Evolutionary conservation across 2,113 vertebrate species (phyloP), one percentile per base, ranked within the genome.

Genomic region (Canis aureus): DNA sequence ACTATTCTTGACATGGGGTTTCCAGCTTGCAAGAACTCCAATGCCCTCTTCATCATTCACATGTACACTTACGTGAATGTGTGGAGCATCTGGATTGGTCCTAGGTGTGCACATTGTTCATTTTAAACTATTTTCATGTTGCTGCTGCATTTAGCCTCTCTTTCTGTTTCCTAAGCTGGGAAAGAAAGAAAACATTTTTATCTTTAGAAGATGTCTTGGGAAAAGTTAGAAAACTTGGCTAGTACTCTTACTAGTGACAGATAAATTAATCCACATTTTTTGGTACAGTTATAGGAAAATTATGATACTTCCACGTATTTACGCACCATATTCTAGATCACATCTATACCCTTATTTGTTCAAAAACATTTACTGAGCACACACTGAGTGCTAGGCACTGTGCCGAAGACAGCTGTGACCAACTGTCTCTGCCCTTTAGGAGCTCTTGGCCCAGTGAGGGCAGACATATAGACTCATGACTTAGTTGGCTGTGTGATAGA

Each of bases 111-210:
- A 35, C 35, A 76, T 23, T 64, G 13, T 67, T 82, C 49, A 51
- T 93, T 96, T 93, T 38, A 74, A 82, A 74, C 67, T 59, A 22
- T 73, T 55, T 89, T 60, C 38, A 69, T 53, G 25, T 51, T 87
- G 43, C 49, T 66, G 80, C 27, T 78, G 51, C 29, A 35, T 15
- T 83, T 69, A 32, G 15, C 10, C 9, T 78, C 11, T n/a, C 32
- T 83, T 27, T n/a, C 55, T 49, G 35, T 76, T 88, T 83, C 55
- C 91, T 93, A 82, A 60, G 23, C 29, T 51, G 51, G 12, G 55
- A 93, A 89, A 76, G 32, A 86, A 86, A 67, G 12, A 71, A 91
- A 86, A 57, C 13, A n/a, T 8, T 19, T 92, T 80, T 53, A 62
- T 16, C 83, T 82, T 74, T 51, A 53, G 84, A 6, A 67, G 53